Evolutionary conservation across 2,797 vertebrate genomes (phyloP).

Genomic region (Crocidura indochinensis): DNA sequence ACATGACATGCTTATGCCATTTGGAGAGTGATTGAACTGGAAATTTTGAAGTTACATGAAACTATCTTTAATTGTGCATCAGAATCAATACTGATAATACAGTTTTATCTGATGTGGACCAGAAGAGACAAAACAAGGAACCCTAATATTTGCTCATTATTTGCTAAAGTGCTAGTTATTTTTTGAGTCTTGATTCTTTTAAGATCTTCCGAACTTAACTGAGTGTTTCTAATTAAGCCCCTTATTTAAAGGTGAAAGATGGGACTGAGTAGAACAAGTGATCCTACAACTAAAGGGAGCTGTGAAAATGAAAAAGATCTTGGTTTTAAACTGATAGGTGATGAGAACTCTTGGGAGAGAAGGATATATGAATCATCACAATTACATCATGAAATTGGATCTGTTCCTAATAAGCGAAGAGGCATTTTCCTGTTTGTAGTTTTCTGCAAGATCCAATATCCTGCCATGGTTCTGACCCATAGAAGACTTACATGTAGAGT

Average conservation of each 20-base stretch:
- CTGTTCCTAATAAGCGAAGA: not conserved
- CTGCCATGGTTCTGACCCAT: not conserved
- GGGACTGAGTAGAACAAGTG: too few species aligned
- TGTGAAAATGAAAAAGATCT: too few species aligned
- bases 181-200: not conserved
- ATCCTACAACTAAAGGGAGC: too few species aligned
- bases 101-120: not conserved
- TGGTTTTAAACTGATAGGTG: too few species aligned
- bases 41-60: not conserved
- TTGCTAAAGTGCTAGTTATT: not conserved
- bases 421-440: not conserved
- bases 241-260: too few species aligned
- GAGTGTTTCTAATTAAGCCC: too few species aligned
- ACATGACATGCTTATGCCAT: not conserved
- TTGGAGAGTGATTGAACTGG: not conserved
- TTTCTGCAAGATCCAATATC: not conserved
- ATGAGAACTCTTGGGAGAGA: too few species aligned
- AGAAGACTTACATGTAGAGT: too few species aligned
- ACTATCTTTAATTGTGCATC: not conserved
- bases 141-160: not conserved
- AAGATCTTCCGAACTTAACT: too few species aligned
- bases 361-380: too few species aligned
- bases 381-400: too few species aligned
- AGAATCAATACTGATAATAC: not conserved
- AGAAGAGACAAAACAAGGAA: not conserved